Evolutionary conservation across 2,888 invertebrate genomes (phyloP), one percentile per base, ranked within the genome.

Genomic region (Athrips mouffetella): DNA sequence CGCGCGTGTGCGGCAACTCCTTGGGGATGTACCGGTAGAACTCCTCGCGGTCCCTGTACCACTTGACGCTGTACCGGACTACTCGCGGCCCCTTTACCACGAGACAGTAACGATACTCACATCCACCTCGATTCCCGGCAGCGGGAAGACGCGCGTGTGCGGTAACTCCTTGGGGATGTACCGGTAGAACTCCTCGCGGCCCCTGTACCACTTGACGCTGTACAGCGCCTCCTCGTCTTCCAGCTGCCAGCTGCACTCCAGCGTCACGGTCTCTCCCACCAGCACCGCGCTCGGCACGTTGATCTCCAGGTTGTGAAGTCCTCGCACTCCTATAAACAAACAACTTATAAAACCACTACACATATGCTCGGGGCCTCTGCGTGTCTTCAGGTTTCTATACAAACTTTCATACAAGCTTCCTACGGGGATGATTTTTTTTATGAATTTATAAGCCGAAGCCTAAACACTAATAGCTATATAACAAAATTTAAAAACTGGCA

Each of bases 171-270:
- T 94, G 2, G 94, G 94, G 58, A 94, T 91, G 73, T 91, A 95
- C 72, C 94, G 90, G 86, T 93, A 95, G 89, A 95, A 94, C 76
- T 95, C 94, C 57, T 92, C 90, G 10, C 89, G 71, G 4, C 94
- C 94, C 60, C 94, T 91, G 86, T 94, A 95, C 95, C 94, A 95
- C 79, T 94, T 94, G 58, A 95, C 93, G 49, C 94, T 92, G 81
- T 94, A 95, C 10, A 95, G 80, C 1, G 91, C 91, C 62, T 94
- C 94, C 41, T 88, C 87, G 55, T 91, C 91, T 73, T 93, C 92
- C 49, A 95, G 83, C 76, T 94, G 92, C 89, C 94, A 94, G 59
- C 90, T 90, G 80, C 94, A 95, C 65, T 92, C 91, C 54, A 95
- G 83, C 35, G 92, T 93, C 42, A 94, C 94, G 1, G 93, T 93